Conservation (phyloP, 2,797 vertebrate species). For the Gadopsis bispinosus region DNA sequence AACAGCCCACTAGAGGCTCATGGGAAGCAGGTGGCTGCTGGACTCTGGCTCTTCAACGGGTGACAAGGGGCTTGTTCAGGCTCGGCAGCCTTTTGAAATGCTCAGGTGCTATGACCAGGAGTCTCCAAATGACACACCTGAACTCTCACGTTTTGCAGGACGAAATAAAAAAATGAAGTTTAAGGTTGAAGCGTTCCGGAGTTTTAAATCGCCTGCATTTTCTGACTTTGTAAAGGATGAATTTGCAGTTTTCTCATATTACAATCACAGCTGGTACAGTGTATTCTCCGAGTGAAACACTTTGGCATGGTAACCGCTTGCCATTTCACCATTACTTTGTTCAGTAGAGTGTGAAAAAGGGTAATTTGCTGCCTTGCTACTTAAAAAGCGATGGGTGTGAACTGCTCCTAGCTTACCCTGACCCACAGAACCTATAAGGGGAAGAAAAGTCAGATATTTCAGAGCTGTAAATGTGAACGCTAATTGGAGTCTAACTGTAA, state of each 20-base stretch:
- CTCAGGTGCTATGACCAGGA: constrained; percentile 10
- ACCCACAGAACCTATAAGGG: constrained; percentile 19
- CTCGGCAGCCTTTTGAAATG: constrained; percentile 30
- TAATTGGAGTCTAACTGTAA: constrained; percentile 49
- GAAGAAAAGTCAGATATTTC: constrained; percentile 26
- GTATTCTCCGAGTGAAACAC: constrained; percentile 31
- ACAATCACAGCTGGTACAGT: constrained; percentile 23
- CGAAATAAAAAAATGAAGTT: background rate
- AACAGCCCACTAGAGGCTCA: constrained; percentile 64
- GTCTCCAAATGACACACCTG: constrained; percentile 30
- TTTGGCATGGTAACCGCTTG: constrained; percentile 28
- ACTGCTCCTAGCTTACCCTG: constrained; percentile 23
- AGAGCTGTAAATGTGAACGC: constrained; percentile 26
- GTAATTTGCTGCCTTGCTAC: constrained; percentile 58
- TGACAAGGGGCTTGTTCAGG: constrained; percentile 56
- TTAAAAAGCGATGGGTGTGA: constrained; percentile 43
- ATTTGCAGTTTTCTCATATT: constrained; percentile 29
- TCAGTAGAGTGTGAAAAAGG: constrained; percentile 57
- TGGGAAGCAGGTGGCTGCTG: constrained; percentile 73
- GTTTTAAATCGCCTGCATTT: constrained; percentile 29
- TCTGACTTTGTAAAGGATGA: background rate
- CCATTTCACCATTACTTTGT: constrained; percentile 56
- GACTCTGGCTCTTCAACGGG: constrained; percentile 35
- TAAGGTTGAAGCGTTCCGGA: background rate
- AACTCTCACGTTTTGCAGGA: constrained; percentile 29